A percentile compares a stretch with the other conserved stretches of the same genome.
phyloP scores from a whole-genome alignment of 2,113 vertebrate genomes.

The Tringa solitaria region DNA sequence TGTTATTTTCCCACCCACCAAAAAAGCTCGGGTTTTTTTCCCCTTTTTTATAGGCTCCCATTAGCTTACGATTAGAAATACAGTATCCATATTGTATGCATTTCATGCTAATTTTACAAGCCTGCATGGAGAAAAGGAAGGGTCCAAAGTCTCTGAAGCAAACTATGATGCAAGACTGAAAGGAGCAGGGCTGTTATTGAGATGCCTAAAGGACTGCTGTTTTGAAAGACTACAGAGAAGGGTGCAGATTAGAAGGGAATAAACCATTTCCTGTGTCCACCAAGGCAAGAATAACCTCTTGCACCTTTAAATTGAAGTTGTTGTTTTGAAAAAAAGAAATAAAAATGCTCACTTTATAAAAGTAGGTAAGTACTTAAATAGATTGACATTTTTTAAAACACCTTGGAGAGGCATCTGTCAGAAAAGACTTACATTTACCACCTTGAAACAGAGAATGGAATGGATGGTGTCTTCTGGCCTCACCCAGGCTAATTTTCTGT shows the following conservation, averaged over 20 bases:
- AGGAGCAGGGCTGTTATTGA: neutral
- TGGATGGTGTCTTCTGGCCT: neutral
- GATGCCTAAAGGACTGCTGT: neutral
- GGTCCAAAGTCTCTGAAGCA: neutral
- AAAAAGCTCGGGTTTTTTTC: fast-evolving
- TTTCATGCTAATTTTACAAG: neutral
- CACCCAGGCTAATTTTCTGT: neutral
- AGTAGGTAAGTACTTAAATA: neutral
- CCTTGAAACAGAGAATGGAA: neutral
- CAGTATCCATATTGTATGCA: neutral
- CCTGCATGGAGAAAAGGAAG: neutral
- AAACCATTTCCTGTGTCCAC: neutral
- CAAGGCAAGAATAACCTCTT: neutral
- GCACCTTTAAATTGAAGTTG: neutral
- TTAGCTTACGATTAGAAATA: neutral
- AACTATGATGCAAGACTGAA: neutral
- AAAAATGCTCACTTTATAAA: neutral
- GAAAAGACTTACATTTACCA: neutral
- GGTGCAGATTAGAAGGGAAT: neutral
- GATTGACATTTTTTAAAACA: neutral
- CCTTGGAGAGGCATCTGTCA: neutral
- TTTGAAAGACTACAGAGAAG: neutral
- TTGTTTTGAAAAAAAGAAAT: neutral
- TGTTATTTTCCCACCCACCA: neutral
- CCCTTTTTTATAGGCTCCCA: neutral